phyloP scores from a whole-genome alignment of 1,140 invertebrate genomes.

The Sinella curviseta region DNA sequence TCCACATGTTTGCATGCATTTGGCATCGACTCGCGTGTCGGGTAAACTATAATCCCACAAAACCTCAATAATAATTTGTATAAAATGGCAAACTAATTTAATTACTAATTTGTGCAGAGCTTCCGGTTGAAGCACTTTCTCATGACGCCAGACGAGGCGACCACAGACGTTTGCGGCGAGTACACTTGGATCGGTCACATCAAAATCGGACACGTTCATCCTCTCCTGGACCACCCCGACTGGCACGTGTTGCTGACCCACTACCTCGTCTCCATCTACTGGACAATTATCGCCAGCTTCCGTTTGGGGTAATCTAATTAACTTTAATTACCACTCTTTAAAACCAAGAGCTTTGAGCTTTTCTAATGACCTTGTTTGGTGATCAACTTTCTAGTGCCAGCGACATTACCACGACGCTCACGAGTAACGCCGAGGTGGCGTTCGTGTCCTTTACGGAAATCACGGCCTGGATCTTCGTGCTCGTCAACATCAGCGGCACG shows the following conservation, averaged over 20 bases:
- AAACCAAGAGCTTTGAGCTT: too few relatives aligned
- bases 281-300: slow-evolving; percentile 28
- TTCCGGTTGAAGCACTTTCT: slow-evolving; percentile 39
- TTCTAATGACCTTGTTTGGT: background rate
- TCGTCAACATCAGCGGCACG: slow-evolving; percentile 37
- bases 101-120: slow-evolving; percentile 22
- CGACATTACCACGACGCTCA: slow-evolving; percentile 8
- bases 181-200: slow-evolving; percentile 35
- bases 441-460: slow-evolving; percentile 38
- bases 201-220: background rate
- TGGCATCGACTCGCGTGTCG: slow-evolving; percentile 45
- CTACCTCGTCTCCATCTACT: slow-evolving; percentile 42
- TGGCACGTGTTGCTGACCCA: slow-evolving; percentile 21
- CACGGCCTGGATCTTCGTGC: slow-evolving; percentile 39
- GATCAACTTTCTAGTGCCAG: slow-evolving; percentile 11
- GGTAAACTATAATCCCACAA: too few relatives aligned
- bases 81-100: background rate
- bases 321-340: too few relatives aligned
- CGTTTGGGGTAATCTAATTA: slow-evolving; percentile 39
- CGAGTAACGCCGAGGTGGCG: slow-evolving; percentile 15
- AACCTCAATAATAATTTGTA: background rate
- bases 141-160: slow-evolving; percentile 39
- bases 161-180: slow-evolving; percentile 32
- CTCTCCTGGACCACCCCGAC: slow-evolving; percentile 11
- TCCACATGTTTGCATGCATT: slow-evolving; percentile 42